Conservation (phyloP, 2,113 vertebrate species). For the Pollachius pollachius region DNA sequence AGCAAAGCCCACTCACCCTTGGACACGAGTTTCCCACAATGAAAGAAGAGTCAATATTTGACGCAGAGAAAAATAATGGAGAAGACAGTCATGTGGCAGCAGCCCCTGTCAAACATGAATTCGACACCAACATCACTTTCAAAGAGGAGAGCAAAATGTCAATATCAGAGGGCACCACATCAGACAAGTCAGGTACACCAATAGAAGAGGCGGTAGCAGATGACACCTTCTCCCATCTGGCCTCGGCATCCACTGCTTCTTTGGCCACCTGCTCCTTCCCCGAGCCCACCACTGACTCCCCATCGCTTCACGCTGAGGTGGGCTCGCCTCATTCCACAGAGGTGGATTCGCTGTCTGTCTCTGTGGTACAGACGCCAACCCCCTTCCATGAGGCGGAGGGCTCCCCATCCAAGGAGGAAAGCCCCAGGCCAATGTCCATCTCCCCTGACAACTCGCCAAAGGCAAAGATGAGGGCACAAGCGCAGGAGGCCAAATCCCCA, state of each 20-base stretch:
- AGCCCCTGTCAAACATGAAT: slow-evolving; percentile 66
- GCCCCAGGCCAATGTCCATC: slow-evolving; percentile 95
- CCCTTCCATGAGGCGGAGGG: slow-evolving; percentile 91
- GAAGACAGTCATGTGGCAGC: slow-evolving; percentile 60
- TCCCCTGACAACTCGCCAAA: slow-evolving; percentile 94
- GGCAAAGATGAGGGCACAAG: slow-evolving; percentile 76
- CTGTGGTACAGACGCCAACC: slow-evolving; percentile 93
- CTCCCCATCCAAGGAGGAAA: slow-evolving; percentile 91
- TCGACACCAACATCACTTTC: slow-evolving; percentile 75
- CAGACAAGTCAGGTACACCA: slow-evolving; percentile 91
- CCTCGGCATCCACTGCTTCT: slow-evolving; percentile 92
- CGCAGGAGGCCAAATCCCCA: slow-evolving; percentile 82
- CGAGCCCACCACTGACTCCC: slow-evolving; percentile 93
- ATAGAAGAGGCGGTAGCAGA: slow-evolving; percentile 92
- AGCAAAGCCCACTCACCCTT: slow-evolving; percentile 77
- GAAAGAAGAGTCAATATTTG: slow-evolving; percentile 56
- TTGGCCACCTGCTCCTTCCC: slow-evolving; percentile 93
- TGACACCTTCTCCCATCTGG: slow-evolving; percentile 94
- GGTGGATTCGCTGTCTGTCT: slow-evolving; percentile 95
- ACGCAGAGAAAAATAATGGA: slow-evolving; percentile 58
- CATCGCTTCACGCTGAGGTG: slow-evolving; percentile 92
- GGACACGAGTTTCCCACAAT: slow-evolving; percentile 74
- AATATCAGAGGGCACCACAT: slow-evolving; percentile 94
- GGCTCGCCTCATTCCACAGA: slow-evolving; percentile 96
- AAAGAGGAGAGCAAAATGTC: slow-evolving; percentile 99